A percentile compares a stretch with the other conserved stretches of the same genome.
These are phyloP conservation scores for Aspidiotus destructor DNA, from an alignment of 2,888 invertebrate genomes.

Conservation along the genomic window DNA sequence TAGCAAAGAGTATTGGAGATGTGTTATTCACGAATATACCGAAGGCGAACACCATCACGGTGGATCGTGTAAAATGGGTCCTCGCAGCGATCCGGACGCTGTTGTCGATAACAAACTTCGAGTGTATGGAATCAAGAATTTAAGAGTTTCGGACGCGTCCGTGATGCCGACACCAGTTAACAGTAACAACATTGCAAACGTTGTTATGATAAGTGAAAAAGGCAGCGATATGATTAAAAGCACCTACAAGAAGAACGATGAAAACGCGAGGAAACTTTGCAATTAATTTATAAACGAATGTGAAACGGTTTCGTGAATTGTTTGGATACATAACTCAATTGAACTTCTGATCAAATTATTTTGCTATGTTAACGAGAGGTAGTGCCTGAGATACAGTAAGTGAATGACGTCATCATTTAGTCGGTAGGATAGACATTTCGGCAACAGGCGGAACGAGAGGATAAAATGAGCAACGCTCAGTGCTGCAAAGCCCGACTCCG, in stretches of 20 bases:
- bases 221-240: conserved; percentile 38
- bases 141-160: conserved; percentile 43
- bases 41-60: conserved; percentile 39
- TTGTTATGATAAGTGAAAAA: conserved; percentile 40
- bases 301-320: too few species aligned
- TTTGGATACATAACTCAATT: too few species aligned
- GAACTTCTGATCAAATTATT: too few species aligned
- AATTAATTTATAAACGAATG: too few species aligned
- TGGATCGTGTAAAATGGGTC: conserved; percentile 42
- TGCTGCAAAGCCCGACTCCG: too few species aligned
- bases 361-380: too few species aligned
- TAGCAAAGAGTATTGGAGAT: conserved; percentile 39
- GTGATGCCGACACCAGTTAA: conserved; percentile 43
- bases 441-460: too few species aligned
- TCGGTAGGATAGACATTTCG: too few species aligned
- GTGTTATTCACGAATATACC: conserved; percentile 37
- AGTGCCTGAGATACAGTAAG: too few species aligned
- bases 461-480: too few species aligned
- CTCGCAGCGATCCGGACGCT: conserved; percentile 38
- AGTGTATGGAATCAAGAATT: conserved; percentile 41
- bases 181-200: conserved; percentile 40
- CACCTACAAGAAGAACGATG: conserved; percentile 33
- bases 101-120: conserved; percentile 41
- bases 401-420: too few species aligned
- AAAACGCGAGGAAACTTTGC: too few species aligned